phyloP scores from a whole-genome alignment of 2,888 invertebrate genomes.

The Coenonympha arcania region DNA sequence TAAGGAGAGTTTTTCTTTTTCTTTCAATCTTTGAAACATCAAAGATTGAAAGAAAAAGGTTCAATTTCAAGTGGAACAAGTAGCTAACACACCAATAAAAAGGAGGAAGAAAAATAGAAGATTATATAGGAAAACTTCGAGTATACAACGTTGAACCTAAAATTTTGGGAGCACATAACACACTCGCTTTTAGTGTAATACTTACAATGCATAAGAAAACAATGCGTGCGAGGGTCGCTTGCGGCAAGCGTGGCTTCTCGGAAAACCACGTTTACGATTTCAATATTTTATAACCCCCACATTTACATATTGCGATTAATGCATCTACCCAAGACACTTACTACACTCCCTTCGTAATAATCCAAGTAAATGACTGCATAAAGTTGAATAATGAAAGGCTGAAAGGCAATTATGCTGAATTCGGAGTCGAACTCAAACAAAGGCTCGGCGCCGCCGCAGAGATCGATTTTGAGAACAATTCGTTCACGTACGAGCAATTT shows the following conservation, averaged over 20 bases:
- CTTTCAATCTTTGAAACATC: no score
- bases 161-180: neutral
- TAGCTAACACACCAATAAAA: no score
- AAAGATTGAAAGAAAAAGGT: no score
- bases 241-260: constrained; percentile 36
- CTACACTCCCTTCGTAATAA: constrained; percentile 69
- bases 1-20: no score
- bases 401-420: constrained; percentile 74
- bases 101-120: no score
- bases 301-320: constrained; percentile 73
- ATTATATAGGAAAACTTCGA: no score
- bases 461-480: constrained; percentile 70
- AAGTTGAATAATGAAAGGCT: constrained; percentile 74
- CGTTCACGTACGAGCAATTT: constrained; percentile 71
- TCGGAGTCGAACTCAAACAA: constrained; percentile 73
- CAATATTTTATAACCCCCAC: constrained; percentile 67
- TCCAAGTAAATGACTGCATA: constrained; percentile 73
- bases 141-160: no score
- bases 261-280: constrained; percentile 57
- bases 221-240: constrained; percentile 9
- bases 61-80: no score
- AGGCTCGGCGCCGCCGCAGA: constrained; percentile 57
- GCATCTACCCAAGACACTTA: constrained; percentile 70
- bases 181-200: neutral
- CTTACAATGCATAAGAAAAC: neutral